These are phyloP conservation scores for Psilopsiagon aurifrons DNA, from an alignment of 2,113 vertebrate species.

Conservation along the genomic window DNA sequence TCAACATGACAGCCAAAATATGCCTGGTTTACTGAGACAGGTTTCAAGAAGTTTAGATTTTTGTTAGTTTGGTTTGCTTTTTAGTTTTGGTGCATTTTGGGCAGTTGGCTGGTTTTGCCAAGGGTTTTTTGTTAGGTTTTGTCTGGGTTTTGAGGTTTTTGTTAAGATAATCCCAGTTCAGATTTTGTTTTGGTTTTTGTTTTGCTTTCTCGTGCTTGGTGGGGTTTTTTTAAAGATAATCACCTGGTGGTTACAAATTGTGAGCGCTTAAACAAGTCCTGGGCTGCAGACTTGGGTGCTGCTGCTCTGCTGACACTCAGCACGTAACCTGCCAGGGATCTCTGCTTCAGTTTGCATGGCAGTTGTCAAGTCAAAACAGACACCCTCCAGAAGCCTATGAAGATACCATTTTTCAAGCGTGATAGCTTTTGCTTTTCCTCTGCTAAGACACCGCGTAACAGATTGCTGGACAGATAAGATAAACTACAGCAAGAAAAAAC, in stretches of 20 bases:
- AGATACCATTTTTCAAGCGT: not conserved
- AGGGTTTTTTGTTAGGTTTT: not conserved
- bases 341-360: not conserved
- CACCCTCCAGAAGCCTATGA: not conserved
- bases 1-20: not conserved
- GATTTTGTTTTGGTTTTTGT: not conserved
- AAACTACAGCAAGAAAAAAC: not conserved
- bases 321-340: not conserved
- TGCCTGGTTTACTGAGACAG: not conserved
- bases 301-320: not conserved
- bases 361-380: not conserved
- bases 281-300: not conserved
- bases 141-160: not conserved
- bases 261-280: not conserved
- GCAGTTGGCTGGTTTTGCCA: not conserved
- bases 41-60: not conserved
- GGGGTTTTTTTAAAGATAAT: not conserved
- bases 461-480: not conserved
- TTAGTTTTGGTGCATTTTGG: not conserved
- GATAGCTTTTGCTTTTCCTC: not conserved
- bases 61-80: not conserved
- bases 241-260: not conserved
- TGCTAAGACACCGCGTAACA: fast-evolving
- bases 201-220: not conserved
- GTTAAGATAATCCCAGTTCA: not conserved